phyloP scores from a whole-genome alignment of 92 coral and sea anemone genomes.

The Paramuricea clavata region DNA sequence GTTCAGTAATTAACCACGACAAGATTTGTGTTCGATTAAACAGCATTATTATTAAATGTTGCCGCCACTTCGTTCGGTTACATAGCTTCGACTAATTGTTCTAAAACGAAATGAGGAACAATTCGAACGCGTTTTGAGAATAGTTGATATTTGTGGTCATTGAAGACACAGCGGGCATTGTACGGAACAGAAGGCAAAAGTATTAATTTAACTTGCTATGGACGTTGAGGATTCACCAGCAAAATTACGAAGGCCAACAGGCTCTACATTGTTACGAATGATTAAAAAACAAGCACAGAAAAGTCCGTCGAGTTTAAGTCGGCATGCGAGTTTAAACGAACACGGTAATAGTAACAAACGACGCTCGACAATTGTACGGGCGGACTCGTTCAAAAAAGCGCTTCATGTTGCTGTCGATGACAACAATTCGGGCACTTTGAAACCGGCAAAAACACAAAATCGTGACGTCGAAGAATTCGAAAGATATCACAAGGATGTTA shows the following conservation, averaged over 20 bases:
- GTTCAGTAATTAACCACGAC: constrained; percentile 44
- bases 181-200: not conserved
- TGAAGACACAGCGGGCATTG: constrained; percentile 22
- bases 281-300: constrained; percentile 38
- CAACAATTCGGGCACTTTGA: constrained; percentile 14
- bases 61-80: constrained; percentile 24
- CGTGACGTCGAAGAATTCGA: constrained; percentile 90
- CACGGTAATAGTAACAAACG: constrained; percentile 1
- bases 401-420: constrained; percentile 11
- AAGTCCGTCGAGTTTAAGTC: constrained; percentile 31
- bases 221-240: constrained; percentile 37
- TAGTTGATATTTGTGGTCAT: not conserved
- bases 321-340: constrained; percentile 45
- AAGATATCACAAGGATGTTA: constrained; percentile 86
- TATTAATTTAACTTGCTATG: constrained; percentile 5
- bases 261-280: constrained; percentile 46
- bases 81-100: not conserved
- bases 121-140: constrained; percentile 3
- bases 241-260: constrained; percentile 34
- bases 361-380: constrained; percentile 20
- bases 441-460: constrained; percentile 49
- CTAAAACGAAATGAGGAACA: constrained; percentile 27
- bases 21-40: constrained; percentile 38
- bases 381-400: constrained; percentile 49
- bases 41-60: constrained; percentile 27